phyloP scores from a whole-genome alignment of 2,888 invertebrate species.

The Acronicta alni region DNA sequence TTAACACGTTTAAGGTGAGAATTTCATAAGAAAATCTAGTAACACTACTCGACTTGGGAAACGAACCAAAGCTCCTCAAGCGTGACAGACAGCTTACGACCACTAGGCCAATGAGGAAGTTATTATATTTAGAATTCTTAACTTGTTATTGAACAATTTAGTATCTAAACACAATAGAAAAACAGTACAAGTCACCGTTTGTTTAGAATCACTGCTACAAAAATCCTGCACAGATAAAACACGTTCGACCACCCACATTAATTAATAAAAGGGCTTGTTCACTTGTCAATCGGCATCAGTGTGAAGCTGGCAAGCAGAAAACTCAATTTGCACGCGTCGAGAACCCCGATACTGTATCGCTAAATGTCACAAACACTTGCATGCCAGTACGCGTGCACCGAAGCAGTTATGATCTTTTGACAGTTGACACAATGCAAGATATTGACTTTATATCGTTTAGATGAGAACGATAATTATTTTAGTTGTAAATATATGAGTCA shows the following conservation, averaged over 20 bases:
- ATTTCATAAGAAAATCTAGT: no score
- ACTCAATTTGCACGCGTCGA: conserved; percentile 80
- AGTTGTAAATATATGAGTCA: neutral
- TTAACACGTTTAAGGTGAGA: no score
- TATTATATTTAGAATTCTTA: no score
- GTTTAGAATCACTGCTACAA: neutral
- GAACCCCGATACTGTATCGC: conserved; percentile 69
- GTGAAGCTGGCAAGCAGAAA: conserved; percentile 73
- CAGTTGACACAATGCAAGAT: conserved; percentile 48
- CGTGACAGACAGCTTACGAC: no score
- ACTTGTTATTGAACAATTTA: no score
- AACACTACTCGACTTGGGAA: no score
- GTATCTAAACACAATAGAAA: no score
- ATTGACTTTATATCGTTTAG: conserved; percentile 18
- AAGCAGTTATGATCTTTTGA: conserved; percentile 56
- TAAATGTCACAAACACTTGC: conserved; percentile 78
- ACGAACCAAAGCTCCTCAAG: no score
- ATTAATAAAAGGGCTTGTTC: conserved; percentile 63
- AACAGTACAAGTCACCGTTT: no score
- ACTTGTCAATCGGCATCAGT: conserved; percentile 75
- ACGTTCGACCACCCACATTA: conserved; percentile 44
- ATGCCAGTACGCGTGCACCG: conserved; percentile 42
- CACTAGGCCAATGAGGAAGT: no score
- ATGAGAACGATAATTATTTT: conserved; percentile 19
- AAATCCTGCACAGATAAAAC: conserved; percentile 34